Evolutionary conservation across 30 jellyfish, hydroid and myxozoan genomes (phyloP).

Genomic region (Nemopilema nomurai): DNA sequence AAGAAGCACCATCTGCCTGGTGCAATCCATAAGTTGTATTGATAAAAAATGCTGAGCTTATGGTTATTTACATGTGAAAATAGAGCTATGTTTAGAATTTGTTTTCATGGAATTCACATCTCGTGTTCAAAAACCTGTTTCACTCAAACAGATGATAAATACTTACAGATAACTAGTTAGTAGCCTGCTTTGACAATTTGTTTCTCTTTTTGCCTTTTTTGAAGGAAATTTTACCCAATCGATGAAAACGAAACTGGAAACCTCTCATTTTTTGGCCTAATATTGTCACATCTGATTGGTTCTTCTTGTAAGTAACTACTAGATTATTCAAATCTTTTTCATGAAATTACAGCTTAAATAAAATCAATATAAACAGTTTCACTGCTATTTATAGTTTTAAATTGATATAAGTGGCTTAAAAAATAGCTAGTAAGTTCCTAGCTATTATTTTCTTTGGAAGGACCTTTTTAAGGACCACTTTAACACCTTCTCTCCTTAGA

Average conservation of each 20-base stretch:
- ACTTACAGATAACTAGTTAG: neutral
- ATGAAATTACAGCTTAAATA: neutral
- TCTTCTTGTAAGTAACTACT: slow-evolving; percentile 47
- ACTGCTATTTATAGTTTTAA: neutral
- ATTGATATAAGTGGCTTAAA: neutral
- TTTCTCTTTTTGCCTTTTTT: neutral
- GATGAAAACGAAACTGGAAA: slow-evolving; percentile 7
- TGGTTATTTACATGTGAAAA: too few species aligned
- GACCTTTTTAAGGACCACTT: too few species aligned
- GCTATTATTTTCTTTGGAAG: too few species aligned
- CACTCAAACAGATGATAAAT: neutral
- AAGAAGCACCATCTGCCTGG: too few species aligned
- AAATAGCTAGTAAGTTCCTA: too few species aligned
- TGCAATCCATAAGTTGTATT: too few species aligned
- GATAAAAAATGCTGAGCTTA: too few species aligned
- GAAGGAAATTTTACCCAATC: slow-evolving; percentile 37
- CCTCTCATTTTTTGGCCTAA: slow-evolving; percentile 52
- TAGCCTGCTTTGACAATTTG: neutral
- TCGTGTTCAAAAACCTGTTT: neutral
- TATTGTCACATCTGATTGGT: slow-evolving; percentile 32
- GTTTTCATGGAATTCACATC: too few species aligned
- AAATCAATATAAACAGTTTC: neutral
- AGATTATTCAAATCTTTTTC: neutral
- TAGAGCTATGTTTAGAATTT: too few species aligned
- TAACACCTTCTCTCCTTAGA: too few species aligned